Conservation (phyloP, 1,140 invertebrate species). For the Leptopilina boulardi region DNA sequence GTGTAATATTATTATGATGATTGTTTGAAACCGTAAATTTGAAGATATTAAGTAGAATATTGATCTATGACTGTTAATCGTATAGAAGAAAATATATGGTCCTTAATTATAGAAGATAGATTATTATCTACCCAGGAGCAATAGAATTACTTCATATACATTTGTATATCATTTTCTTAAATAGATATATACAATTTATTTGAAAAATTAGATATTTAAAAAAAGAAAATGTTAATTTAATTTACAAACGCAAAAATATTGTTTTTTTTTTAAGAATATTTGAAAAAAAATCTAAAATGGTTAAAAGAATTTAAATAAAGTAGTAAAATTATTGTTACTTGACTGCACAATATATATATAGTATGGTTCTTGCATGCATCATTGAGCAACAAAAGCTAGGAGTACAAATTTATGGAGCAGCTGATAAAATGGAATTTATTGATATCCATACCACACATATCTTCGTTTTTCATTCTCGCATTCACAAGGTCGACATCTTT, state of each 20-base stretch:
- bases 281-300: neutral
- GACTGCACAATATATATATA: slow-evolving; percentile 17
- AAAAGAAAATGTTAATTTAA: too few relatives aligned
- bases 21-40: neutral
- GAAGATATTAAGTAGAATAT: neutral
- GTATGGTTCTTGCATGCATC: slow-evolving; percentile 6
- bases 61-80: slow-evolving; percentile 6
- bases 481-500: slow-evolving; percentile 27
- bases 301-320: neutral
- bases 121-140: neutral
- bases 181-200: neutral
- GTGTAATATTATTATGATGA: slow-evolving; percentile 4
- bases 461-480: neutral
- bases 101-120: slow-evolving; percentile 1
- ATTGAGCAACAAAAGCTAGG: slow-evolving; percentile 28
- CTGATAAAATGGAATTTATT: slow-evolving; percentile 30
- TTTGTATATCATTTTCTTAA: neutral
- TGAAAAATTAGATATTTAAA: too few relatives aligned
- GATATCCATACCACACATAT: slow-evolving; percentile 1
- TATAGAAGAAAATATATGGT: neutral
- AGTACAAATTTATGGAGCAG: slow-evolving; percentile 26
- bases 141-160: neutral
- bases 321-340: slow-evolving; percentile 24
- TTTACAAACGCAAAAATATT: too few relatives aligned
- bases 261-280: too few relatives aligned